A percentile compares a stretch with the other conserved stretches of the same genome.
These are phyloP conservation scores for Psix sp. DNA, from an alignment of 1,140 invertebrate species.

Conservation along the genomic window DNA sequence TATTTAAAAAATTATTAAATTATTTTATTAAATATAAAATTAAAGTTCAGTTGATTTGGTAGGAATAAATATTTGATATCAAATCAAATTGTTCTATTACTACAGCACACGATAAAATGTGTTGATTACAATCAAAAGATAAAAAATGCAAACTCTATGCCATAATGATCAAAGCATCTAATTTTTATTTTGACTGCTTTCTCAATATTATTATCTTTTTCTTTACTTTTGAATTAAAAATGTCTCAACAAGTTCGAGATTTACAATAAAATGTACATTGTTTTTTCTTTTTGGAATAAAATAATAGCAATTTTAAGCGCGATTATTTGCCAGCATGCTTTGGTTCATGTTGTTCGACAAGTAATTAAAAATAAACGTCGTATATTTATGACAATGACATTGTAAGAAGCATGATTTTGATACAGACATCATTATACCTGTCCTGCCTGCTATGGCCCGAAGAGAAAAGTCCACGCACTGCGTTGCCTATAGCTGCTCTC, in stretches of 20 bases:
- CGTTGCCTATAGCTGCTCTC: constrained; percentile 77
- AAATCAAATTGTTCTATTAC: constrained; percentile 11
- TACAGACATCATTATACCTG: constrained; percentile 78
- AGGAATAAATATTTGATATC: neutral
- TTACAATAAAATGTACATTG: too few species aligned
- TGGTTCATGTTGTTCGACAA: neutral
- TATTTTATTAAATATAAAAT: too few species aligned
- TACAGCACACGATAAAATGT: constrained; percentile 1
- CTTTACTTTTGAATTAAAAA: too few species aligned
- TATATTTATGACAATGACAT: constrained; percentile 65
- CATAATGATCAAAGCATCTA: too few species aligned
- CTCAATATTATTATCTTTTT: too few species aligned
- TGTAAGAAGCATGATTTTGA: constrained; percentile 77
- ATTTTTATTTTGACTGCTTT: too few species aligned
- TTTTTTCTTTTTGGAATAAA: neutral
- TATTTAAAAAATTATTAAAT: too few species aligned
- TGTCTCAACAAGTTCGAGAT: too few species aligned
- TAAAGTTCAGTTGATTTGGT: too few species aligned
- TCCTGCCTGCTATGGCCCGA: constrained; percentile 77
- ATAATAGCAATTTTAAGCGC: constrained; percentile 8
- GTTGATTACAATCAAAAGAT: too few species aligned
- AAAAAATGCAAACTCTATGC: too few species aligned
- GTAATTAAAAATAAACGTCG: constrained; percentile 53
- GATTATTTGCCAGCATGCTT: constrained; percentile 17
- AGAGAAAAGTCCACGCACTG: constrained; percentile 75